Conservation (phyloP, 1,140 invertebrate species). For the Eupristina koningsbergeri region DNA sequence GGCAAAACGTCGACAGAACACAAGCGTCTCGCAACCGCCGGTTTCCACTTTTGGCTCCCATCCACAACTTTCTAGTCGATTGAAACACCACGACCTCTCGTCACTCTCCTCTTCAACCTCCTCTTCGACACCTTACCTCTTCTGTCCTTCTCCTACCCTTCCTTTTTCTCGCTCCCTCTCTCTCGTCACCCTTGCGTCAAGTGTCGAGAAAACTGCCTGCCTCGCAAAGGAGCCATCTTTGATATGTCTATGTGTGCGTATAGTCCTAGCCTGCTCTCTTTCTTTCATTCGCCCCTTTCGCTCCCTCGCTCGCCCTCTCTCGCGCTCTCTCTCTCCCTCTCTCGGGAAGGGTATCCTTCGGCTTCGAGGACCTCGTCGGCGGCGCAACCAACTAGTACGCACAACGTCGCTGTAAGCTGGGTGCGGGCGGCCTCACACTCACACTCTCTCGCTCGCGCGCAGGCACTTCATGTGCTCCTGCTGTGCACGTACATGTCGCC, state of each 20-base stretch:
- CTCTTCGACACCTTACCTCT: neutral
- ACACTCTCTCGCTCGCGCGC: neutral
- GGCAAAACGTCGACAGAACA: neutral
- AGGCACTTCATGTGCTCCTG: neutral
- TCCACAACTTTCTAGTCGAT: neutral
- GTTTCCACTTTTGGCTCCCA: neutral
- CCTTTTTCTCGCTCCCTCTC: no score
- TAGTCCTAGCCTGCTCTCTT: neutral
- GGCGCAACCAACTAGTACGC: neutral
- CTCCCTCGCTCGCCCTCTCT: no score
- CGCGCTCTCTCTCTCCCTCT: neutral
- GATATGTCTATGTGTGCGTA: neutral
- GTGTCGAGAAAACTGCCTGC: neutral
- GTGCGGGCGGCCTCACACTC: neutral
- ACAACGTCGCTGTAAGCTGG: neutral
- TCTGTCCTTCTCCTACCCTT: neutral
- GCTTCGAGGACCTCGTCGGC: neutral
- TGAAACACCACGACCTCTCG: neutral
- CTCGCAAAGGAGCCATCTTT: conserved; percentile 36
- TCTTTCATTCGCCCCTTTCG: neutral
- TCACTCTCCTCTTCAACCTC: neutral
- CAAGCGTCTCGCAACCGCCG: neutral
- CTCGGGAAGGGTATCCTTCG: neutral
- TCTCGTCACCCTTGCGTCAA: conserved; percentile 23
- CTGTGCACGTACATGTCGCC: no score